These are phyloP conservation scores for Hexactinellida sp. DNA, from an alignment of 37 sponge, comb jelly and placozoan species.

Conservation along the genomic window DNA sequence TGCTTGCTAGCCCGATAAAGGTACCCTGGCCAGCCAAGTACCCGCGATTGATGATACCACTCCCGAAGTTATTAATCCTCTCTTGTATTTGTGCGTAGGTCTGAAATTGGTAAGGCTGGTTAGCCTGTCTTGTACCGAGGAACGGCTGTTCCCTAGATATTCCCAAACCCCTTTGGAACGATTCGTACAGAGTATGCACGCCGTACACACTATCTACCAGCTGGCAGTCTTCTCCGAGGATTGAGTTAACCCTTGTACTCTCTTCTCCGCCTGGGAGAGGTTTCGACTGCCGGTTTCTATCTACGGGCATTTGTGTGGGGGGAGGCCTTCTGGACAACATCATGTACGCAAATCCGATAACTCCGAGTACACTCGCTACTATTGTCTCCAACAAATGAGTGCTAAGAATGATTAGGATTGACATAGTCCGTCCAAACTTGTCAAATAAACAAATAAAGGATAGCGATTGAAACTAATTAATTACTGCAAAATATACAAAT, in stretches of 20 bases:
- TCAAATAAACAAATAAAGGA: no score
- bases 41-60: constrained; percentile 52
- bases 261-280: constrained; percentile 8
- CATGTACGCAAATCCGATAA: background rate
- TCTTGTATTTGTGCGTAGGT: constrained; percentile 41
- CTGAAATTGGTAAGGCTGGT: constrained; percentile 1
- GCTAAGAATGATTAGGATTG: background rate
- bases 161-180: constrained; percentile 54
- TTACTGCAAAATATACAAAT: no score
- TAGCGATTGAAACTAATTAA: no score
- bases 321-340: background rate
- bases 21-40: constrained; percentile 57
- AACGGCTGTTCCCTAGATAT: constrained; percentile 31
- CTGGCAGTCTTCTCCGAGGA: background rate
- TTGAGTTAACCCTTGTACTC: background rate
- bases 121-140: background rate
- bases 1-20: constrained; percentile 67
- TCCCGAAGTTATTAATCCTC: constrained; percentile 51
- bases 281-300: background rate
- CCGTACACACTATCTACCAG: constrained; percentile 21
- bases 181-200: constrained; percentile 55
- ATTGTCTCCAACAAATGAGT: background rate
- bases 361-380: background rate
- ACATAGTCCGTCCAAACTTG: background rate
- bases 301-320: background rate